Evolutionary conservation across 1,140 invertebrate genomes (phyloP), one percentile per base, ranked within the genome.

Genomic region (Drosophila lacertosa): DNA sequence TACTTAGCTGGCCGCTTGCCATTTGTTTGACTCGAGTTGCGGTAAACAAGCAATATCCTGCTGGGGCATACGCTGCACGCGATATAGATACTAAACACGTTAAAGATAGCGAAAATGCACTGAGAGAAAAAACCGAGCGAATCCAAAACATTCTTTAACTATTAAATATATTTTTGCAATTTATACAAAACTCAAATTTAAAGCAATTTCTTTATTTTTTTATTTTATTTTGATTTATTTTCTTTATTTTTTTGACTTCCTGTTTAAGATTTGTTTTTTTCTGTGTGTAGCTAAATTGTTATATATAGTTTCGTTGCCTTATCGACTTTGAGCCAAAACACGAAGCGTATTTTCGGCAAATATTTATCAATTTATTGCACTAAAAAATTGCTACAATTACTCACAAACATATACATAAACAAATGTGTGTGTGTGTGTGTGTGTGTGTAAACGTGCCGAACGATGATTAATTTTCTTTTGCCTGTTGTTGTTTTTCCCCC

Each of bases 311-410:
- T 22, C 29, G 24, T 3, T 29, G 24, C 47, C 32, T 77, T 84
- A 84, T 84, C 81, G 72, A 66, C 47, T 59, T 66, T 15, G 50
- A 55, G 37, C 47, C 44, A 6, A 63, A 63, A 42, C 24, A 29
- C 60, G 33, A 53, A 55, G 37, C 54, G 47, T 76, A 74, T 84
- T 86, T 81, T 79, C 53, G 74, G 63, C 77, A 81, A 88, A 88
- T 88, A 88, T 88, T 88, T 88, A 86, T 86, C 82, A 75, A 86
- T 86, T 77, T 81, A 88, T 88, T 81, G 58, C 70, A 63, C 77
- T 81, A 74, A 88, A 88, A 86, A 86, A 86, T 77, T 81, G 81
- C 74, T 63, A 77, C 77, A 86, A 86, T 86, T 86, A 86, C 63
- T 47, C 45, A 35, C n/a, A 15, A 29, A 29, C n/a, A n/a, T 29